Evolutionary conservation across 2,888 invertebrate genomes (phyloP).

Genomic region (Adelphocoris suturalis): DNA sequence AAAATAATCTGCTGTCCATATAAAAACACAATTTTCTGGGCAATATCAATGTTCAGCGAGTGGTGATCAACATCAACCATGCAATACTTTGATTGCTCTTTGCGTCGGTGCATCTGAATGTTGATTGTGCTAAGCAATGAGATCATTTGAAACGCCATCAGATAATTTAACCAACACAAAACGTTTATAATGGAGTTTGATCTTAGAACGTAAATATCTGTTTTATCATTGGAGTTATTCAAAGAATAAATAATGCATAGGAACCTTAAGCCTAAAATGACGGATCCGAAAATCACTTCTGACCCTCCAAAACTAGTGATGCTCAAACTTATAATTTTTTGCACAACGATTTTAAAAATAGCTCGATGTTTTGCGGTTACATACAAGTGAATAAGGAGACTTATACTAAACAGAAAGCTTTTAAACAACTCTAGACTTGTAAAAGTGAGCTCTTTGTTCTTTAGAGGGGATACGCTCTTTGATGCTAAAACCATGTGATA

Average conservation of each 20-base stretch:
- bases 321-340: not conserved
- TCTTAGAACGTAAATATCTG: conserved; percentile 48
- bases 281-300: conserved; percentile 24
- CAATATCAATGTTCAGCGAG: not conserved
- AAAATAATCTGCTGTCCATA: conserved; percentile 54
- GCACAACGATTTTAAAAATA: conserved; percentile 8
- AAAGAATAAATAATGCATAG: conserved; percentile 43
- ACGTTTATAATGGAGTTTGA: conserved; percentile 48
- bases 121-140: conserved; percentile 10
- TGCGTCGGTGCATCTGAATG: not conserved
- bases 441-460: conserved; percentile 9
- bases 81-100: not conserved
- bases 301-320: not conserved
- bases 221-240: not conserved
- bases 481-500: conserved; percentile 33
- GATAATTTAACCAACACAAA: conserved; percentile 51
- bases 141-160: conserved; percentile 61
- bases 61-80: conserved; percentile 45
- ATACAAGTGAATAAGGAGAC: conserved; percentile 45
- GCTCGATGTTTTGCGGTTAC: not conserved
- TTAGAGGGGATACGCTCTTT: not conserved
- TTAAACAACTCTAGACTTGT: conserved; percentile 45
- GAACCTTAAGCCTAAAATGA: not conserved
- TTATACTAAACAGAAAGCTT: conserved; percentile 45
- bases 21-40: not conserved